Base-by-base conservation (phyloP, 2,113 vertebrate genomes). In the Oceanites oceanicus region DNA sequence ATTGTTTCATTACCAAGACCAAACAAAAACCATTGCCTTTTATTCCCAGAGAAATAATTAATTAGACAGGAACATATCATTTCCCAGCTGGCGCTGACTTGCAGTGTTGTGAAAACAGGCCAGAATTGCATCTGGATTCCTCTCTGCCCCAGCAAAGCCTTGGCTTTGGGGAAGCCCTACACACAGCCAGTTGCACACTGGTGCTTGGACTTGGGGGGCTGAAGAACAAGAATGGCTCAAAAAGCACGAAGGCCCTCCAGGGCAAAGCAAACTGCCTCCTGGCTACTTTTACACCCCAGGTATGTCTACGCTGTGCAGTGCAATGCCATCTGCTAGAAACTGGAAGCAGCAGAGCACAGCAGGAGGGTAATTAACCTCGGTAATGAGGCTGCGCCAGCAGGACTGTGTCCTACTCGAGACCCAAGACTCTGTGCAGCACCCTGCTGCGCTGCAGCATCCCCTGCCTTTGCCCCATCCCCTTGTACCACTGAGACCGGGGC, bases 1-100 rank as follows among this genome's bases (percentile, higher is more conserved):
- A 80, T 34, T 76, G 80, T 92, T 84, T 81, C 45, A 47, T 75
- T 71, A 78, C 49, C 6, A 4, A 80, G 19, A 83, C 79, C 66
- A 84, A 82, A 85, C 63, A 67, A 40, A 81, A 79, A 70, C 0
- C 32, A 32, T 26, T 1, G 1, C 12, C 32, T 92, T 84, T 94
- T 91, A 75, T 89, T 95, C 61, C 38, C 84, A 87, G n/a, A 59
- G 80, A 89, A 89, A 81, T 32, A 86, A 89, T n/a, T 81, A 72
- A 61, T 66, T 86, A 81, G 72, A 40, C 65, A 67, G 53, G 45
- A 96, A 82, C 10, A 11, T 25, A 67, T 13, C 73, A 62, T 22
- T 76, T 85, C 58, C 62, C 84, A 94, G 80, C 80, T 92, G 77
- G 45, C 3, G 4, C 67, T 72, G 73, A 62, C 52, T 65, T 56